A percentile compares a stretch with the other conserved stretches of the same genome.
These are phyloP conservation scores for Hassar affinis DNA, from an alignment of 2,113 vertebrate species.

Conservation along the genomic window DNA sequence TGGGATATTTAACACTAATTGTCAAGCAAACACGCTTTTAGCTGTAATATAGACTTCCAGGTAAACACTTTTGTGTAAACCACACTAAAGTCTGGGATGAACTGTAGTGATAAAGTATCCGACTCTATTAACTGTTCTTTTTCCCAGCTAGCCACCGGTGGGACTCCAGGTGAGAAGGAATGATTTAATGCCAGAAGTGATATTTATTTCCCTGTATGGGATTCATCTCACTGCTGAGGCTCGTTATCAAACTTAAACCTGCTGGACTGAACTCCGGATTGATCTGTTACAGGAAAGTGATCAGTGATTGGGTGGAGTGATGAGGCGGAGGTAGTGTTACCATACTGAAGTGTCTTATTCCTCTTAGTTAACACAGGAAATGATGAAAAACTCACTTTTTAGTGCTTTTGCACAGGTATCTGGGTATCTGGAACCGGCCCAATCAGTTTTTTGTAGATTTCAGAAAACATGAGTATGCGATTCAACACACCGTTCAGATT, in stretches of 20 bases:
- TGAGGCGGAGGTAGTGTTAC: too few species aligned
- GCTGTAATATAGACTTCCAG: background rate
- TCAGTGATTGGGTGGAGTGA: too few species aligned
- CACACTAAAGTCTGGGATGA: constrained; percentile 37
- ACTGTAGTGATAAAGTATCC: constrained; percentile 38
- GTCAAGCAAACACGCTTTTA: background rate
- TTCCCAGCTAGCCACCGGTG: background rate
- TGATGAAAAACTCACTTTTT: too few species aligned
- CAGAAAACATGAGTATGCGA: too few species aligned
- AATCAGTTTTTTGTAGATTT: too few species aligned
- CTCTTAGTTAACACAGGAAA: too few species aligned
- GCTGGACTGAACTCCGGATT: background rate
- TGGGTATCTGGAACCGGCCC: too few species aligned
- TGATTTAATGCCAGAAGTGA: background rate
- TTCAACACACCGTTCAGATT: too few species aligned
- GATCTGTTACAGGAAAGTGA: too few species aligned
- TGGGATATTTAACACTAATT: background rate
- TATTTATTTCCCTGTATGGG: background rate
- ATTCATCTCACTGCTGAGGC: background rate
- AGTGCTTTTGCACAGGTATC: too few species aligned
- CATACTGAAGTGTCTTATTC: too few species aligned
- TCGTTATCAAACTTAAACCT: background rate
- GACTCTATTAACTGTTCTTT: constrained; percentile 33
- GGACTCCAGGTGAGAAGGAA: background rate
- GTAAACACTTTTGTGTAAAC: constrained; percentile 8